Evolutionary conservation across 2,797 vertebrate genomes (phyloP), one percentile per base, ranked within the genome.

Genomic region (Xerus rutilus): DNA sequence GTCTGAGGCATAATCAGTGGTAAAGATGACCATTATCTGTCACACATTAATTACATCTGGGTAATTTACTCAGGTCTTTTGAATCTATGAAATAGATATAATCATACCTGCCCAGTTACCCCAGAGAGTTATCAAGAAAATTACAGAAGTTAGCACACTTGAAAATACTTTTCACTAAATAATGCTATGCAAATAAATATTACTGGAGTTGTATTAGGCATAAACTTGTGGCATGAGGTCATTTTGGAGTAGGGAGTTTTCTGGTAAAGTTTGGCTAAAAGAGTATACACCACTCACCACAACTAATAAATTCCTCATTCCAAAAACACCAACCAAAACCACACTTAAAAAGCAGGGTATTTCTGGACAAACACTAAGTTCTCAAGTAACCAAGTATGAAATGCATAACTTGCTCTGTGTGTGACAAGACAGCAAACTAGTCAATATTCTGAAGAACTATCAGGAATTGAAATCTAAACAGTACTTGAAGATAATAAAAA

Each of bases 261-360:
- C 73, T 64, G 67, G 72, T 64, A 52, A 86, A 89, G 54, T 82
- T 10, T 35, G 43, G 84, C 43, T 76, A 25, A 86, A 72, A 94
- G n/a, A 45, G 28, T 43, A 67, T 28, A 89, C 11, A 78, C 9
- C 52, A 65, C 39, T 54, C 25, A 82, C 39, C 70, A 72, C 49
- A 65, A 35, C 30, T 54, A n/a, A 85, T 47, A 59, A 73, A 94
- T 73, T 89, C 94, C 67, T 93, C 94, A 64, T 85, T 93, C 79
- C 72, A 43, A 91, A 84, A 91, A n/a, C 43, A 74, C 52, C 64
- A 90, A 49, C 73, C 92, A 73, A 93, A 96, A 91, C 62, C 95
- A 88, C 83, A 82, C 35, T 82, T 89, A 2, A 70, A 94, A 96
- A 86, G 45, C 21, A 10, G 49, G 30, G 5, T 77, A 35, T 81